A percentile compares a stretch with the other conserved stretches of the same genome.
Evolutionary conservation across 1,140 invertebrate species (phyloP).

Genomic region (Eriocheir sinensis): DNA sequence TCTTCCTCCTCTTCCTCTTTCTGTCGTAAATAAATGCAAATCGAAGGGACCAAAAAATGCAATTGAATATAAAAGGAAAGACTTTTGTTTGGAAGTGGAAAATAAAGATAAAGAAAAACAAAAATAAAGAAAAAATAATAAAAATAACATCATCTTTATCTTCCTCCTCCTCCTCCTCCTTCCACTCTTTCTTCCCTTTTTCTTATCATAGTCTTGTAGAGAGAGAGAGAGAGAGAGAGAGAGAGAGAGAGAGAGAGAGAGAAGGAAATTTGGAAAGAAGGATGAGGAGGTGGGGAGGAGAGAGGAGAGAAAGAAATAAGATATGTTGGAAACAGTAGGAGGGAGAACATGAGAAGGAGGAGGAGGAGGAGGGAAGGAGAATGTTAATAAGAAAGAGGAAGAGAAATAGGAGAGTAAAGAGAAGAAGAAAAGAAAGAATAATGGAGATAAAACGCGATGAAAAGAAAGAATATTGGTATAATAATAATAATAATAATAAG

Average conservation of each 20-base stretch:
- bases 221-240: no score
- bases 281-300: neutral
- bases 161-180: no score
- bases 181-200: no score
- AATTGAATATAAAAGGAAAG: no score
- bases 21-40: neutral
- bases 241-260: neutral
- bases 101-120: no score
- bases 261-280: neutral
- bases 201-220: no score
- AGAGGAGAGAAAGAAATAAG: neutral
- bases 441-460: neutral
- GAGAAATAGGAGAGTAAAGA: neutral
- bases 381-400: neutral
- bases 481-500: neutral
- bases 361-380: neutral
- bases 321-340: neutral
- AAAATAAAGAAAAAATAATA: no score
- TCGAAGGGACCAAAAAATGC: neutral
- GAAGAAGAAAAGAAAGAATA: conserved; percentile 11
- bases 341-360: neutral
- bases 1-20: no score
- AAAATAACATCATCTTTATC: no score
- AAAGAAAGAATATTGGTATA: neutral
- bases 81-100: no score